Evolutionary conservation across 2,113 vertebrate genomes (phyloP), one percentile per base, ranked within the genome.

Genomic region (Tursiops truncatus): DNA sequence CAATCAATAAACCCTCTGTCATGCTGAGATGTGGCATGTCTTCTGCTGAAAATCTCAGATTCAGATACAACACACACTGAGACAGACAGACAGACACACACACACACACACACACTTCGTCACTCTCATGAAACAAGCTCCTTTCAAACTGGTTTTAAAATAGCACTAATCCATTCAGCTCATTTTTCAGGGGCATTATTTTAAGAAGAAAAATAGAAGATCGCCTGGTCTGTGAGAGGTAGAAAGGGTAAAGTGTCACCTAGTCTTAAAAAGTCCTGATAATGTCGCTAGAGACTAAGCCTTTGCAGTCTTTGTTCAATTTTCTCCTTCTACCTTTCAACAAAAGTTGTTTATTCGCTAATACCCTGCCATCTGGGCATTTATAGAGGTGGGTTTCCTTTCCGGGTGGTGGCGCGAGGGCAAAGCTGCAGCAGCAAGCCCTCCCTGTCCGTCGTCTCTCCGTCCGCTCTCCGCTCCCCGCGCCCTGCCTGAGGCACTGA

Each of bases 111-210:
- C 50, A 65, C 76, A 92, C 96, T 97, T 98, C 95, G 97, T 98
- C 98, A 93, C 98, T 98, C 98, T 98, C 97, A 98, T 89, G 98
- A 98, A 99, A 98, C 96, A 99, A 98, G 98, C 63, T 96, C 98
- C 97, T 97, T 98, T 98, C 95, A 98, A 98, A 98, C 94, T 97
- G 96, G 97, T 98, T 98, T 99, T 98, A 99, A 99, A 99, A 99
- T 99, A 99, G 99, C 97, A 98, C 82, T 97, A 97, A 98, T 97
- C 98, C 98, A 98, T 98, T 98, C 98, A 98, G 92, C 98, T 99
- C 97, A 98, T 98, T 98, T 99, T 98, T 98, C 97, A 97, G 98
- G 96, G 97, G 89, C 96, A 96, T 96, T 99, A 98, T 99, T 98
- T 98, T 98, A 97, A 98, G 97, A 97, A 98, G 97, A 89, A 98